Base-by-base conservation (phyloP, 2,888 invertebrate genomes). In the Conus canariensis region DNA sequence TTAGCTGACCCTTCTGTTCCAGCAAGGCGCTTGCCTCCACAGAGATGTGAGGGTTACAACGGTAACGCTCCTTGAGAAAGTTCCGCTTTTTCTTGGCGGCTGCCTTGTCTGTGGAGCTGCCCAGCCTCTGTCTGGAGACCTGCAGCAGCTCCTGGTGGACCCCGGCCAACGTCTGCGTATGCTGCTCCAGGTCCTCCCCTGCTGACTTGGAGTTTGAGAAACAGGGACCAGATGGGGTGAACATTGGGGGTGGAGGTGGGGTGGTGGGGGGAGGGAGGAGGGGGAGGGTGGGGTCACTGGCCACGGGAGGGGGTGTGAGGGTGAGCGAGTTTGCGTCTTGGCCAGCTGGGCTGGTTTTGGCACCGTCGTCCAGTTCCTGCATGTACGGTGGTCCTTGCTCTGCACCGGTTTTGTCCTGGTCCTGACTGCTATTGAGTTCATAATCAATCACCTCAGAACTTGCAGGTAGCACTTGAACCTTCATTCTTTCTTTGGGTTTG, bases 1-100 rank as follows among this genome's bases (percentile, higher is more conserved):
- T 93, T 87, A 95, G 92, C 77, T 93, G 91, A 56, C 92, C 92
- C 88, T 93, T 94, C 91, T 95, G 94, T 82, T 92, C 92, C 59
- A 91, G 80, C 88, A 95, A 91, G 60, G 94, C 93, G 30, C 94
- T 82, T 1, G 94, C 93, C 74, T 93, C 93, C n/a, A 95, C 85
- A 45, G 93, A 92, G 90, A 94, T 93, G 77, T 91, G 82, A 19
- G 89, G 14, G 87, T 88, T 80, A 88, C 89, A 85, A 25, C 60
- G 64, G 90, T 86, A n/a, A 85, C 74, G 64, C 88, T 90, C 70
- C 67, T 88, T 90, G 19, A 85, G 80, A 56, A 85, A 80, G 22
- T 58, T 70, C 14, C 70, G 74, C 45, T 86, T 89, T 19, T 58
- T 87, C 30, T 56, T 87, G 19, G 70, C 4, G 22, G 70, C 70